Evolutionary conservation across 2,888 invertebrate species (phyloP).

Genomic region (Tenthredo notha): DNA sequence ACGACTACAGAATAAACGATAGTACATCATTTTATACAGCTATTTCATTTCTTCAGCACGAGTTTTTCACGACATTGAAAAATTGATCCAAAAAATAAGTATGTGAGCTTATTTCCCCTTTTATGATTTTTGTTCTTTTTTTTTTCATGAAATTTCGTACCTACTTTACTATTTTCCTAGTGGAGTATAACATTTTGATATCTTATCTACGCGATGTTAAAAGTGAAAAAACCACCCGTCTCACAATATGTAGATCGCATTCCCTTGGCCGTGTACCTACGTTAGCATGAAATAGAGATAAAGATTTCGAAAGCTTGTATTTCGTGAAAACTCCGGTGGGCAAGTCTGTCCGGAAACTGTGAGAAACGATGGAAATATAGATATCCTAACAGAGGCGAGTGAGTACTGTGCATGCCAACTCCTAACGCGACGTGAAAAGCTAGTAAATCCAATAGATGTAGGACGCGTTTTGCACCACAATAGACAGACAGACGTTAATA

Average conservation of each 20-base stretch:
- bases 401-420: constrained; percentile 22
- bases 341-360: constrained; percentile 4
- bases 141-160: neutral
- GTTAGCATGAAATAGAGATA: constrained; percentile 44
- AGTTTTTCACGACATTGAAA: neutral
- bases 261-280: neutral
- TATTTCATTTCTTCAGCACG: neutral
- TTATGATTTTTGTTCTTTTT: neutral
- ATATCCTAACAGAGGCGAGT: neutral
- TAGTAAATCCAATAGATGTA: constrained; percentile 37
- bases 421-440: constrained; percentile 37
- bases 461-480: neutral
- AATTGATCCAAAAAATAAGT: neutral
- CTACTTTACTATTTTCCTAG: neutral
- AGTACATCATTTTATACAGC: neutral
- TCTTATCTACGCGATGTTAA: neutral
- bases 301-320: constrained; percentile 27
- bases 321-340: neutral
- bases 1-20: neutral
- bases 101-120: neutral
- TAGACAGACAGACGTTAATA: neutral
- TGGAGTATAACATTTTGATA: neutral
- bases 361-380: constrained; percentile 1
- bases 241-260: constrained; percentile 25
- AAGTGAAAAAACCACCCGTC: neutral